These are phyloP conservation scores for Drosophila sp. DNA, from an alignment of 1,140 invertebrate genomes.

Conservation along the genomic window DNA sequence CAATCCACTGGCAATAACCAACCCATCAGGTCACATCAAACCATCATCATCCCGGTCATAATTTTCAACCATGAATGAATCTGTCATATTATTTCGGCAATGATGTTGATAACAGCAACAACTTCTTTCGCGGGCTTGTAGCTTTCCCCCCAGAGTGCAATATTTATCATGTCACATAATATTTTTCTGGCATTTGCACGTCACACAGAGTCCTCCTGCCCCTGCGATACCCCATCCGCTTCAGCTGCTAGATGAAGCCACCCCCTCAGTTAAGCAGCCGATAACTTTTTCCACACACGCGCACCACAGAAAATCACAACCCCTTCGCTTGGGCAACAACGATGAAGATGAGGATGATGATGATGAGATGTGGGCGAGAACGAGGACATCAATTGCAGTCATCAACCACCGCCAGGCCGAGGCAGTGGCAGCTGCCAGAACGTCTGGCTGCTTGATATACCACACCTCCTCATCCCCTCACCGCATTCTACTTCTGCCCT, in stretches of 20 bases:
- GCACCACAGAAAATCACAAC: conserved; percentile 60
- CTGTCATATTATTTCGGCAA: conserved; percentile 81
- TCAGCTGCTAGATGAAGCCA: conserved; percentile 13
- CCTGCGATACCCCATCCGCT: background rate
- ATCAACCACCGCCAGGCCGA: conserved; percentile 66
- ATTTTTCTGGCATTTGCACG: conserved; percentile 82
- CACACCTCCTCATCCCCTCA: background rate
- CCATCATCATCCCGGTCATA: conserved; percentile 37
- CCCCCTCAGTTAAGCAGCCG: conserved; percentile 63
- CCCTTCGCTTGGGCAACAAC: conserved; percentile 54
- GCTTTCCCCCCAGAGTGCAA: conserved; percentile 62
- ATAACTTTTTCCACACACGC: conserved; percentile 64
- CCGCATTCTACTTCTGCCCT: conserved; percentile 7
- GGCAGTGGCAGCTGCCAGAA: conserved; percentile 51
- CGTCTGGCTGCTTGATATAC: conserved; percentile 50
- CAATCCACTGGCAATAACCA: conserved; percentile 20
- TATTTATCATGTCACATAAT: conserved; percentile 82
- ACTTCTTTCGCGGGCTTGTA: conserved; percentile 28
- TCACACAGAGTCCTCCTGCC: conserved; percentile 39
- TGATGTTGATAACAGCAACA: conserved; percentile 62
- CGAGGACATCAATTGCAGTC: conserved; percentile 69
- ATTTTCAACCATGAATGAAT: conserved; percentile 69
- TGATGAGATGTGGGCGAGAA: conserved; percentile 64
- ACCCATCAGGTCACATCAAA: conserved; percentile 38
- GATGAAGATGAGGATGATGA: conserved; percentile 38